phyloP scores from a whole-genome alignment of 2,888 invertebrate species.

The Sclerodermus sp. region DNA sequence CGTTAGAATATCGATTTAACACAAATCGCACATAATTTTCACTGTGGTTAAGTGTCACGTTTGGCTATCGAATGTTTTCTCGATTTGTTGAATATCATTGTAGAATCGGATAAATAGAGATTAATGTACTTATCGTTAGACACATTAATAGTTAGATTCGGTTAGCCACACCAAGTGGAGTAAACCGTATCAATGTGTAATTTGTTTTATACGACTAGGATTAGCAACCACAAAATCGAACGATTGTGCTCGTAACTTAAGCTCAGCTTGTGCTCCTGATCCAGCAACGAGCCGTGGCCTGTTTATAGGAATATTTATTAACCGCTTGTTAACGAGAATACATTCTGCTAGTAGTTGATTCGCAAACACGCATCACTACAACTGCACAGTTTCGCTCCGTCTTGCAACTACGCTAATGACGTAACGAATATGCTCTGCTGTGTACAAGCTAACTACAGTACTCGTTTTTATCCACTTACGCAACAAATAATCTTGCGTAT shows the following conservation, averaged over 20 bases:
- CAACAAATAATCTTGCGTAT: too few relatives aligned
- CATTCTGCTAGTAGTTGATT: not conserved
- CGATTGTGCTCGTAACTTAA: not conserved
- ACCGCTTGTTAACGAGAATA: conserved; percentile 7
- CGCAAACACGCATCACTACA: not conserved
- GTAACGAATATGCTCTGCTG: conserved; percentile 7
- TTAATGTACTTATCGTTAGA: too few relatives aligned
- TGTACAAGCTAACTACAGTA: not conserved
- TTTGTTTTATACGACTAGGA: too few relatives aligned
- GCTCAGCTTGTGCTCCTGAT: not conserved
- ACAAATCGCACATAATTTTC: too few relatives aligned
- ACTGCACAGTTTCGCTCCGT: not conserved
- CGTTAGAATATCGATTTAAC: too few relatives aligned
- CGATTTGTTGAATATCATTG: too few relatives aligned
- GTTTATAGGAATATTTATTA: conserved; percentile 9
- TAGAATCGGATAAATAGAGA: too few relatives aligned
- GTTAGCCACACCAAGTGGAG: not conserved
- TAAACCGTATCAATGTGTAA: too few relatives aligned
- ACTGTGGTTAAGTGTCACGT: too few relatives aligned
- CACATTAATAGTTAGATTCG: not conserved
- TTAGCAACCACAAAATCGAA: conserved; percentile 4
- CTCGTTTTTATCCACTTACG: too few relatives aligned
- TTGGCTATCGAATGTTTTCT: too few relatives aligned
- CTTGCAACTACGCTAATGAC: conserved; percentile 6
- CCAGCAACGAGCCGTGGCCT: conserved; percentile 1